Base-by-base conservation (phyloP, 2,797 vertebrate species). In the Telmatherina bonti region DNA sequence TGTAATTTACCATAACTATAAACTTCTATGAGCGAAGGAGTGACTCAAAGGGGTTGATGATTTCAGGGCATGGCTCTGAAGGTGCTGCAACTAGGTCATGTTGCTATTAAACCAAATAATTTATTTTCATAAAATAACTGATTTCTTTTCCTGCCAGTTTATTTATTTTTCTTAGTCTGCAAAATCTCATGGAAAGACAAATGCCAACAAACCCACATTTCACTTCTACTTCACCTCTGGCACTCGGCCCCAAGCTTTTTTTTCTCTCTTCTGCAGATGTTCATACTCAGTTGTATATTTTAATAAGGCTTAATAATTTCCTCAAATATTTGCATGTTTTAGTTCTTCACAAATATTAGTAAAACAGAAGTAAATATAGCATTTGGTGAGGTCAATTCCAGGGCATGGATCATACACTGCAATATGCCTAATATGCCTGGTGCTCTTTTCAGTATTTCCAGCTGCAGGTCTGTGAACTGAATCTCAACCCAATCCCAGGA, bases 281-380 rank as follows among this genome's bases (percentile, higher is more conserved):
- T 51, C 2, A 6, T 71, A 24, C 41, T 38, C 51, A 70, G 22
- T 67, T 77, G 56, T 56, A 53, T 61, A 66, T 72, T 65, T 77
- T 65, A 31, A 45, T 61, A 62, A 13, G 22, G 18, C 38, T 55
- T 8, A 65, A 76, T 67, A 11, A 62, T 67, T 59, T 62, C 52
- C 51, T 27, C 4, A 55, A 68, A 31, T 20, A 64, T 26, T n/a
- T 35, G 63, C 10, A 47, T n/a, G 2, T 30, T 57, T 26, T 13
- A 51, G 1, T 22, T 65, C 59, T 30, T 36, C 43, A 18, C 33
- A 71, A 43, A 59, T 52, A 36, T 71, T 66, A 68, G 31, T 31
- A 10, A 53, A 58, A 70, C 11, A 26, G 22, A 61, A 67, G 49
- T 31, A 43, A 72, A 78, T 27, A 61, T 36, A 33, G 29, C 29